Conservation (phyloP, 2,888 invertebrate species). For the Tiliacea citrago region DNA sequence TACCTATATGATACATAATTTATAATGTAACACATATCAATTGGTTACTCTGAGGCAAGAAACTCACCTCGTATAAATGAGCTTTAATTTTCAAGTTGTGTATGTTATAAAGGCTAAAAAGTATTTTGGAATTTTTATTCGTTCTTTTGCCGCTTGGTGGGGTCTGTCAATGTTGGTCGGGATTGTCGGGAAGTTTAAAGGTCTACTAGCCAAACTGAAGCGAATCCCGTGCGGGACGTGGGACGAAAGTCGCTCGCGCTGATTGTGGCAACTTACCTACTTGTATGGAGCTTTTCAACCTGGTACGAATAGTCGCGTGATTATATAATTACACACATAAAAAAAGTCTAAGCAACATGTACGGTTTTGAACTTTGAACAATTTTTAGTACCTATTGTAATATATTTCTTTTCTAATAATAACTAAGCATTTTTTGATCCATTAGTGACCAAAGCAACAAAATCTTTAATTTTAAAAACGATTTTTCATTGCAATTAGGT, state of each 20-base stretch:
- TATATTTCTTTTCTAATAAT: too few species aligned
- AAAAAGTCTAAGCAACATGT: too few species aligned
- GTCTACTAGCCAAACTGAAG: neutral
- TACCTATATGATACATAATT: too few species aligned
- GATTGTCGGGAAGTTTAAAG: too few species aligned
- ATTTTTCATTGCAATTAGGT: too few species aligned
- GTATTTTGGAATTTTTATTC: neutral
- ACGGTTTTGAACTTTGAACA: too few species aligned
- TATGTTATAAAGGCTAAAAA: neutral
- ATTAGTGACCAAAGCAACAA: too few species aligned
- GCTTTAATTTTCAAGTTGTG: neutral
- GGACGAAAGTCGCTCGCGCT: neutral
- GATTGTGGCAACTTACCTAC: neutral
- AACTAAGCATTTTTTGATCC: too few species aligned
- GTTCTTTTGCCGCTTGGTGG: neutral
- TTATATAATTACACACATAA: neutral
- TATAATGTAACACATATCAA: neutral
- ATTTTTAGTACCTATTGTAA: too few species aligned
- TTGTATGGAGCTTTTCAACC: neutral
- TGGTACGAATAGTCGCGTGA: neutral
- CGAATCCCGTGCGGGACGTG: neutral
- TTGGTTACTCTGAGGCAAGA: neutral
- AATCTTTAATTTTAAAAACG: too few species aligned
- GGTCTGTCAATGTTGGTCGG: too few species aligned
- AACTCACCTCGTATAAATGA: neutral